A percentile compares a stretch with the other conserved stretches of the same genome.
phyloP scores from a whole-genome alignment of 1,140 invertebrate species.

The Temnothorax longispinosus region DNA sequence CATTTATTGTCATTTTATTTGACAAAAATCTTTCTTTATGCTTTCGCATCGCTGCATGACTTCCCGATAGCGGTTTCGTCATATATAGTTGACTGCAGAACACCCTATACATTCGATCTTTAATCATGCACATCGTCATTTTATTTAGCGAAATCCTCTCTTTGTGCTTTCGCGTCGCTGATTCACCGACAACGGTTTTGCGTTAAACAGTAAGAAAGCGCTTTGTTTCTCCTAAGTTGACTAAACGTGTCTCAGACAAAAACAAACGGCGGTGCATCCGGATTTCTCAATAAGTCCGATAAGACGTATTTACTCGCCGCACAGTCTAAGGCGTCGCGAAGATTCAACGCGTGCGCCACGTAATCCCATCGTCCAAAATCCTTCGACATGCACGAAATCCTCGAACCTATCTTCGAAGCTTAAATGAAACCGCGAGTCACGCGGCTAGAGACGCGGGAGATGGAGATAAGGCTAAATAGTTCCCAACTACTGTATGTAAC shows the following conservation, averaged over 20 bases:
- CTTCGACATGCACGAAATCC: background rate
- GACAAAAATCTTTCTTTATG: background rate
- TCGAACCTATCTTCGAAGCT: background rate
- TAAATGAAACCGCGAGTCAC: constrained; percentile 4
- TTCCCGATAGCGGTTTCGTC: background rate
- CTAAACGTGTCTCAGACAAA: background rate
- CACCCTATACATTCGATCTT: background rate
- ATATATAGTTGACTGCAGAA: background rate
- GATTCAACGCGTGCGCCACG: background rate
- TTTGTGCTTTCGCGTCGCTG: constrained; percentile 7
- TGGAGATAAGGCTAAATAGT: background rate
- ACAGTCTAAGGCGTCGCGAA: background rate
- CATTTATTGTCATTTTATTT: background rate
- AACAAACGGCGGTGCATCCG: background rate
- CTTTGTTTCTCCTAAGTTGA: constrained; percentile 1
- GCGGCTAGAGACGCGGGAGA: background rate
- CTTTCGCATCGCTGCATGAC: constrained; percentile 18
- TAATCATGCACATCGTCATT: background rate
- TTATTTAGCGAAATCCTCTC: background rate
- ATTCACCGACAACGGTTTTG: constrained; percentile 27
- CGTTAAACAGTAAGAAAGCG: constrained; percentile 18
- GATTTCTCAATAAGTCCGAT: background rate
- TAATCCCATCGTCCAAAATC: background rate
- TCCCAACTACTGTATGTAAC: background rate
- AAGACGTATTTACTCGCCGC: background rate